phyloP scores from a whole-genome alignment of 2,888 invertebrate genomes.

The Pantelozetes paolii region DNA sequence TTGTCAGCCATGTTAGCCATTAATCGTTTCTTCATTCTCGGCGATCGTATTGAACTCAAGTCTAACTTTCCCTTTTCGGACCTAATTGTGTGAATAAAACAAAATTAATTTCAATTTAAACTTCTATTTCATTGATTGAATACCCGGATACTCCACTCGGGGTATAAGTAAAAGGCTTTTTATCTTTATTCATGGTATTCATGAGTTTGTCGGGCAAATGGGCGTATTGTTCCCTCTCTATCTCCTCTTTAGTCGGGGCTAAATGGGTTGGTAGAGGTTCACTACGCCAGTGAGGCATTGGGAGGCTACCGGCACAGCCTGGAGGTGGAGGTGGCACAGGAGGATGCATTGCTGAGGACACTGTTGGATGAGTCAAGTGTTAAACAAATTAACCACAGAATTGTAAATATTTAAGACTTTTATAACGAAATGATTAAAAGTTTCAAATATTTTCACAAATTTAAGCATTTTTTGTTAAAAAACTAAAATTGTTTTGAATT shows the following conservation, averaged over 20 bases:
- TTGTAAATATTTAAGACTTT: too few species aligned
- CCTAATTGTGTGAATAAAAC: not conserved
- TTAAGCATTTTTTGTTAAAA: too few species aligned
- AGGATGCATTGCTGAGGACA: constrained; percentile 59
- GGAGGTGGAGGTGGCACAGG: constrained; percentile 53
- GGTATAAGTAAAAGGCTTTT: constrained; percentile 93
- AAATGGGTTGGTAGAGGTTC: constrained; percentile 15
- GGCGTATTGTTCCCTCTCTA: constrained; percentile 41
- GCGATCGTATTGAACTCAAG: constrained; percentile 80
- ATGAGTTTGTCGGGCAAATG: constrained; percentile 72
- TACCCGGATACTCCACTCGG: constrained; percentile 55
- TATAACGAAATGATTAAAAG: too few species aligned
- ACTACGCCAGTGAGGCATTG: constrained; percentile 43
- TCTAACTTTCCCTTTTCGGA: constrained; percentile 68
- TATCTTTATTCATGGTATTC: constrained; percentile 75
- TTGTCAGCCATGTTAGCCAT: constrained; percentile 45
- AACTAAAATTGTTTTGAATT: too few species aligned
- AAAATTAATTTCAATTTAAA: not conserved
- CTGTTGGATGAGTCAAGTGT: not conserved
- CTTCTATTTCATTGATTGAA: not conserved
- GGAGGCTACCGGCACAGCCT: constrained; percentile 49
- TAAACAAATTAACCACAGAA: too few species aligned
- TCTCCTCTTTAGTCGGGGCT: constrained; percentile 38
- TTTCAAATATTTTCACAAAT: too few species aligned
- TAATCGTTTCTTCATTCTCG: constrained; percentile 77